Evolutionary conservation across 2,113 vertebrate genomes (phyloP).

Genomic region (Blennius ocellaris): DNA sequence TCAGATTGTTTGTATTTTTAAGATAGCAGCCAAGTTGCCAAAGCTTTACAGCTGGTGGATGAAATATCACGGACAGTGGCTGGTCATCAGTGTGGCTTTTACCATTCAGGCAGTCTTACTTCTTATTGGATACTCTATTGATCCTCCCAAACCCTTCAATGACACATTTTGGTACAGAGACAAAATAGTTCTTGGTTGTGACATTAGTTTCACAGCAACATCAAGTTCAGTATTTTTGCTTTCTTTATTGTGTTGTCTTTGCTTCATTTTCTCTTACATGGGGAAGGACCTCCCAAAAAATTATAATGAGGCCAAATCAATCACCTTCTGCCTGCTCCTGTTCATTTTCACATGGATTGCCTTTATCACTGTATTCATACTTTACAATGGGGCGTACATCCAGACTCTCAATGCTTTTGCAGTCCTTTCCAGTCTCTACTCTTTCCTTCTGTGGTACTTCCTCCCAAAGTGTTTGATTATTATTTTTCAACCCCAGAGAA

Average conservation of each 20-base stretch:
- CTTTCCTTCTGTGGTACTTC: constrained; percentile 85
- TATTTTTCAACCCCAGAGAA: constrained; percentile 83
- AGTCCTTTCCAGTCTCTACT: constrained; percentile 76
- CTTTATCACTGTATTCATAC: constrained; percentile 64
- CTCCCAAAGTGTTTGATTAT: constrained; percentile 87
- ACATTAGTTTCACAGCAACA: background rate
- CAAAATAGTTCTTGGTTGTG: constrained; percentile 82
- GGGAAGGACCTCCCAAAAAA: constrained; percentile 91
- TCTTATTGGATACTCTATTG: constrained; percentile 29
- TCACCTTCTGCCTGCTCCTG: constrained; percentile 88
- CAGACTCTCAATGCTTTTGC: constrained; percentile 58
- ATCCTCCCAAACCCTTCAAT: constrained; percentile 67
- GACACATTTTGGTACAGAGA: constrained; percentile 54
- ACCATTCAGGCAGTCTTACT: constrained; percentile 72
- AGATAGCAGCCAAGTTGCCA: constrained; percentile 83
- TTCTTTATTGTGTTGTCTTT: constrained; percentile 71
- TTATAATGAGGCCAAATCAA: constrained; percentile 91
- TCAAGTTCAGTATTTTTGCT: constrained; percentile 41
- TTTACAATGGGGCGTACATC: constrained; percentile 78
- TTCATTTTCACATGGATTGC: constrained; percentile 83
- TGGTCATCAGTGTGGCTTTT: constrained; percentile 74
- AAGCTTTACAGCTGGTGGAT: constrained; percentile 81
- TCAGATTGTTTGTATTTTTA: constrained; percentile 89
- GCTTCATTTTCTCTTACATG: constrained; percentile 89
- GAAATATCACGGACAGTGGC: constrained; percentile 79